phyloP scores from a whole-genome alignment of 2,113 vertebrate species.

The Lophura nycthemera region DNA sequence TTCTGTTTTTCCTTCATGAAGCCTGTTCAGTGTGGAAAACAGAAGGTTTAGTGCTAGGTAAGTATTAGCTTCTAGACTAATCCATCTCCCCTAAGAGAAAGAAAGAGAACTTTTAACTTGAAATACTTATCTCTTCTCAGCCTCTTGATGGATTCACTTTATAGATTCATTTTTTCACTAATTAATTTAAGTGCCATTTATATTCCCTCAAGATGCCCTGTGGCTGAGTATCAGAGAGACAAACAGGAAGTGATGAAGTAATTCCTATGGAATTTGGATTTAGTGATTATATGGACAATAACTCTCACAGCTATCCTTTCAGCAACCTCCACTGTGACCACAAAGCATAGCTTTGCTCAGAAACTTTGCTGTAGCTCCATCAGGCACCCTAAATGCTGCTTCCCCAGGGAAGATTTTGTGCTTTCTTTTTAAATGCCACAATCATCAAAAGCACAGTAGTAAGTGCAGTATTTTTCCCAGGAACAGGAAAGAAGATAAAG shows the following conservation, averaged over 20 bases:
- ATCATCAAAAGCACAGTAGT: background rate
- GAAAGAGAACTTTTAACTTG: background rate
- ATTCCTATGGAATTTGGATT: background rate
- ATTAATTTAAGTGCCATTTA: constrained; percentile 8
- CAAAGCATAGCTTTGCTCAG: background rate
- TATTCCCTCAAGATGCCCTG: background rate
- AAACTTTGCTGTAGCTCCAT: background rate
- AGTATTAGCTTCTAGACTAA: constrained; percentile 8
- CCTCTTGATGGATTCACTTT: background rate
- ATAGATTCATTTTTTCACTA: background rate
- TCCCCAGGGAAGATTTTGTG: background rate
- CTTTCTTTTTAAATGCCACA: background rate
- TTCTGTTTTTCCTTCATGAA: background rate
- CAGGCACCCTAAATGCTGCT: background rate
- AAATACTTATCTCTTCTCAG: background rate
- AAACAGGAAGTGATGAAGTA: background rate
- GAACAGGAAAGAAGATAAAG: background rate
- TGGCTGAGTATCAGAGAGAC: background rate
- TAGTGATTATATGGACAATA: background rate
- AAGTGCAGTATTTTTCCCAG: background rate
- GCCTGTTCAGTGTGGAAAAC: background rate
- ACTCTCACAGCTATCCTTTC: background rate
- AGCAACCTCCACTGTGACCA: background rate
- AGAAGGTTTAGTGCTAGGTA: background rate
- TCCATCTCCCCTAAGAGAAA: constrained; percentile 25